Conservation (phyloP, 2,888 invertebrate genomes). For the Halictus quadricinctus region DNA sequence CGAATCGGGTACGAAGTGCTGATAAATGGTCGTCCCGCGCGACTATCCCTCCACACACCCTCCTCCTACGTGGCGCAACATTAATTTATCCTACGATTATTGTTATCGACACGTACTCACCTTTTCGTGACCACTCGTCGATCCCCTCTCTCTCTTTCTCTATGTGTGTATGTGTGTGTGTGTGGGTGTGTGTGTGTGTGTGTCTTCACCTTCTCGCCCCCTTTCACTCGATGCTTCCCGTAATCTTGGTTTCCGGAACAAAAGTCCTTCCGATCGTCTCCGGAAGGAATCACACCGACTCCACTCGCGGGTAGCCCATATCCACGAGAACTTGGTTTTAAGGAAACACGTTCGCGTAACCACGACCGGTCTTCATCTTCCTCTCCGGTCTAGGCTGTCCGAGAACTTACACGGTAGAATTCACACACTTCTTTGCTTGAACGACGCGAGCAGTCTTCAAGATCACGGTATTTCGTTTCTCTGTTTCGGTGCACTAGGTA, state of each 20-base stretch:
- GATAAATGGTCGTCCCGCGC: slow-evolving; percentile 41
- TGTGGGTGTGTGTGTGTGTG: not conserved
- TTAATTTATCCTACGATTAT: slow-evolving; percentile 56
- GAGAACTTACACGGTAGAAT: not conserved
- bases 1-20: slow-evolving; percentile 51
- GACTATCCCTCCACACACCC: not conserved
- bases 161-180: not conserved
- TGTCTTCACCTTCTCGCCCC: not conserved
- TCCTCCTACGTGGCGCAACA: not conserved
- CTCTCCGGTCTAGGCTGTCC: not conserved
- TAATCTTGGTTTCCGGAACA: not conserved
- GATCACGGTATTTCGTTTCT: not conserved
- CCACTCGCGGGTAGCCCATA: slow-evolving; percentile 25
- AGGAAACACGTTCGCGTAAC: slow-evolving; percentile 26
- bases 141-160: not conserved
- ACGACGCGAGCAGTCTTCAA: not conserved
- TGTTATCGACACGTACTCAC: slow-evolving; percentile 46
- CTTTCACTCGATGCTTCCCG: not conserved
- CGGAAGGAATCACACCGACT: slow-evolving; percentile 30
- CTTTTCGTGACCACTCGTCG: slow-evolving; percentile 25
- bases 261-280: slow-evolving; percentile 33
- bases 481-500: not conserved
- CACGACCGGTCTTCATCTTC: slow-evolving; percentile 19
- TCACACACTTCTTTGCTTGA: not conserved
- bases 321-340: slow-evolving; percentile 17